A percentile compares a stretch with the other conserved stretches of the same genome.
Evolutionary conservation across 2,888 invertebrate species (phyloP).

Genomic region (Pheosia tremula): DNA sequence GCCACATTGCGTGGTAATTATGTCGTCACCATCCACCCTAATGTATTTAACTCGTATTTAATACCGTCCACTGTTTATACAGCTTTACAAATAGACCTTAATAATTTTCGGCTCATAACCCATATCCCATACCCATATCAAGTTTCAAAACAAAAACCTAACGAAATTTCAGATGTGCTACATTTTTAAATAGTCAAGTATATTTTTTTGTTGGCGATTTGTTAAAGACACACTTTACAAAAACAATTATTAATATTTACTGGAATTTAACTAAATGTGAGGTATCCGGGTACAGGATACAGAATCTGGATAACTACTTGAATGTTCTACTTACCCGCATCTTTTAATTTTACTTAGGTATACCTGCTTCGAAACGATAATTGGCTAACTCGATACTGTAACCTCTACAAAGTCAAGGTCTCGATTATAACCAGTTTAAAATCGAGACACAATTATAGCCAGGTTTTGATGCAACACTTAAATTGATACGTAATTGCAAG

Average conservation of each 20-base stretch:
- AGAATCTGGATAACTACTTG: too few relatives aligned
- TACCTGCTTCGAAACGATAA: too few relatives aligned
- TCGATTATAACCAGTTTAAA: conserved; percentile 8
- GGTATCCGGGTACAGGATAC: too few relatives aligned
- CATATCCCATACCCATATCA: not conserved
- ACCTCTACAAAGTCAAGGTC: conserved; percentile 15
- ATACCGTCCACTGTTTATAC: conserved; percentile 1
- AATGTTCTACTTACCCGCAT: too few relatives aligned
- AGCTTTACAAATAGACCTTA: conserved; percentile 2
- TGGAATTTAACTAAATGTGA: too few relatives aligned
- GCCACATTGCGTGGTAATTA: conserved; percentile 3
- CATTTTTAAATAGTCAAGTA: too few relatives aligned
- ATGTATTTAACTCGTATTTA: conserved; percentile 18
- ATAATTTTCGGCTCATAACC: not conserved
- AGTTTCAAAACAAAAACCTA: not conserved
- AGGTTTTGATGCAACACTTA: conserved; percentile 10
- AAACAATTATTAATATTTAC: too few relatives aligned
- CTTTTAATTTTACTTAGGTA: too few relatives aligned
- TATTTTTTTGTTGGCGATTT: too few relatives aligned
- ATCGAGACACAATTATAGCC: conserved; percentile 12
- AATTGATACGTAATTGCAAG: conserved; percentile 23
- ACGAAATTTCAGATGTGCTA: not conserved
- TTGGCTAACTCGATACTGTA: not conserved
- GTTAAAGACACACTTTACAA: too few relatives aligned
- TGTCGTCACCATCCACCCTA: conserved; percentile 15